Evolutionary conservation across 2,888 invertebrate species (phyloP).

Genomic region (Microctonus hyperodae): DNA sequence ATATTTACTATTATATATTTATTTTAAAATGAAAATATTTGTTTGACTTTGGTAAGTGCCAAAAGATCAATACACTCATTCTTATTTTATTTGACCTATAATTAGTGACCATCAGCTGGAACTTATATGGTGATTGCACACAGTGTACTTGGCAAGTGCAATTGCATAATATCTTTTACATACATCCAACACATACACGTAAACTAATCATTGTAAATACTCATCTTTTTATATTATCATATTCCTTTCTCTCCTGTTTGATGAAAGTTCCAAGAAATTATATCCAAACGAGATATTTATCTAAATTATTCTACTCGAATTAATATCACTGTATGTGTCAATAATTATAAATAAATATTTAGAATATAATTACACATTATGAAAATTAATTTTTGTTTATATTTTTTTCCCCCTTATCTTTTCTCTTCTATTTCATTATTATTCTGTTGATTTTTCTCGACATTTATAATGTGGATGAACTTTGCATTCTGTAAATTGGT

Average conservation of each 20-base stretch:
- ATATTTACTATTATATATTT: too few species aligned
- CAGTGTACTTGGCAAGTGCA: not conserved
- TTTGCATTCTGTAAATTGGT: slow-evolving; percentile 28
- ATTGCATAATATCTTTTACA: not conserved
- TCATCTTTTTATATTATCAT: not conserved
- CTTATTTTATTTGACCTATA: slow-evolving; percentile 35
- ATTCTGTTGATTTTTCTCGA: slow-evolving; percentile 6
- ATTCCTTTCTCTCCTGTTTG: slow-evolving; percentile 1
- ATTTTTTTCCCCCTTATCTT: not conserved
- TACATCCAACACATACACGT: too few species aligned
- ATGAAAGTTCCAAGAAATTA: slow-evolving; percentile 12
- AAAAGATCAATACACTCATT: too few species aligned
- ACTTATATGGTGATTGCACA: slow-evolving; percentile 2
- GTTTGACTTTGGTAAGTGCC: too few species aligned
- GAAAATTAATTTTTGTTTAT: slow-evolving; percentile 3
- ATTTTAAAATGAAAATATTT: too few species aligned
- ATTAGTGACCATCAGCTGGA: slow-evolving; percentile 25
- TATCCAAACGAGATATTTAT: not conserved
- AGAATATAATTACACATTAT: not conserved
- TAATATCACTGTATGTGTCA: not conserved
- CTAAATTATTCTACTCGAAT: slow-evolving; percentile 8
- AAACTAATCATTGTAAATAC: slow-evolving; percentile 22
- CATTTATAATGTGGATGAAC: slow-evolving; percentile 20
- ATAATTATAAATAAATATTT: not conserved
- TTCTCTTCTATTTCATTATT: not conserved